Conservation (phyloP, 2,888 invertebrate genomes). For the Ichneumon xanthorius region DNA sequence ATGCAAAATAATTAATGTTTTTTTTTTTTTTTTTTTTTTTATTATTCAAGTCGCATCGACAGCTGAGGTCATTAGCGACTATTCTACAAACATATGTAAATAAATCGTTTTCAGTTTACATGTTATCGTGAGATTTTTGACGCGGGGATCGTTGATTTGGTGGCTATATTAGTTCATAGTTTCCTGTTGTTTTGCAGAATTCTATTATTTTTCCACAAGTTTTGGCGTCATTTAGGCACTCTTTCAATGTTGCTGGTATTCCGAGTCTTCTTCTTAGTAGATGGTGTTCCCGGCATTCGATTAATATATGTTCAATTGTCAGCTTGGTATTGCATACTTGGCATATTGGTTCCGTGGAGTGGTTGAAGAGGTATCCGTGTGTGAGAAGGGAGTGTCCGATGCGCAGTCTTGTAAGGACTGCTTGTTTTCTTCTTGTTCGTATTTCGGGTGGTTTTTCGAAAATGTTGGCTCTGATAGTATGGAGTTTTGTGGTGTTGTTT, state of each 20-base stretch:
- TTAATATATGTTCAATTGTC: background rate
- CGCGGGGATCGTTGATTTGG: no score
- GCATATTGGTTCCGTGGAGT: background rate
- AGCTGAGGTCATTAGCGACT: slow-evolving; percentile 23
- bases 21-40: background rate
- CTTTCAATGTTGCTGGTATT: background rate
- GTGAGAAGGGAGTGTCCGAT: slow-evolving; percentile 39
- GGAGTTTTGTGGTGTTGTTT: background rate
- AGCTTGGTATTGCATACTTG: background rate
- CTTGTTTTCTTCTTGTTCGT: slow-evolving; percentile 7
- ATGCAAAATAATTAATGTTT: no score
- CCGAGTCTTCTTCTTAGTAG: background rate
- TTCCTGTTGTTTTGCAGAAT: background rate
- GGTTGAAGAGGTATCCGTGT: slow-evolving; percentile 18
- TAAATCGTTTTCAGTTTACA: background rate
- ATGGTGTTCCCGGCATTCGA: background rate
- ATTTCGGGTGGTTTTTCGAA: slow-evolving; percentile 4
- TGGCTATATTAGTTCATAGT: background rate
- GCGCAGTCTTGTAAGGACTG: slow-evolving; percentile 3
- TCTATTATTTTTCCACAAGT: background rate
- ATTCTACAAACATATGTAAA: background rate
- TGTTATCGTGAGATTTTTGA: no score
- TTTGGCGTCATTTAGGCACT: background rate
- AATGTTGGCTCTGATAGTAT: slow-evolving; percentile 3
- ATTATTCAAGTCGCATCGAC: slow-evolving; percentile 17